Base-by-base conservation (phyloP, 1,140 invertebrate species). In the Drosophila mauritiana region DNA sequence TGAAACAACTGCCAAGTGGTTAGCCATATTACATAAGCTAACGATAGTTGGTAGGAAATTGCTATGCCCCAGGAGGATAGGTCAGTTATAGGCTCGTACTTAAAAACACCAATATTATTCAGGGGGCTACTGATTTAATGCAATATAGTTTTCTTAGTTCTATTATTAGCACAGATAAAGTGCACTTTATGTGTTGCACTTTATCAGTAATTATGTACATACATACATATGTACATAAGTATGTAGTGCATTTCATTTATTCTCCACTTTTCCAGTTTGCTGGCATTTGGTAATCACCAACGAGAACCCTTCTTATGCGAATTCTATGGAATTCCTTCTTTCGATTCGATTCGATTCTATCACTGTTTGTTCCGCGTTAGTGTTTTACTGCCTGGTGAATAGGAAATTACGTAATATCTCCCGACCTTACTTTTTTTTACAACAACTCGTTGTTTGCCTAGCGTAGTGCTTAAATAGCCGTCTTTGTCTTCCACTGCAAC, bases 371-470 rank as follows among this genome's bases (percentile, higher is more conserved):
- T 53, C 36, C 25, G 34, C 40, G 31, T 59, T 61, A 48, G 27
- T 45, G n/a, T 62, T 61, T 46, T 31, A 40, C 34, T 54, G 40
- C 20, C 20, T 45, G n/a, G 4, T 57, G 13, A 31, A 22, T 34
- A 45, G 55, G 43, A 78, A 72, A 55, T 78, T 78, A 55, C 76
- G 59, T 78, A 78, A 78, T 72, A 51, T 55, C 49, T 78, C 67
- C 76, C 49, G 76, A 77, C 76, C 76, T 78, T 78, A 78, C 76
- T 78, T 78, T 77, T 78, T 77, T 69, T 46, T 36, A 52, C n/a
- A 20, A 25, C 45, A 36, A 15, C 4, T 20, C 22, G 25, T 45
- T 77, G 45, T 61, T 57, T 73, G 57, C 20, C 40, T n/a, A 54
- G 31, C 62, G 43, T 53, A 77, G 46, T 76, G 37, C 59, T 65